Conservation (phyloP, 2,888 invertebrate species). For the Ophonus ardosiacus region DNA sequence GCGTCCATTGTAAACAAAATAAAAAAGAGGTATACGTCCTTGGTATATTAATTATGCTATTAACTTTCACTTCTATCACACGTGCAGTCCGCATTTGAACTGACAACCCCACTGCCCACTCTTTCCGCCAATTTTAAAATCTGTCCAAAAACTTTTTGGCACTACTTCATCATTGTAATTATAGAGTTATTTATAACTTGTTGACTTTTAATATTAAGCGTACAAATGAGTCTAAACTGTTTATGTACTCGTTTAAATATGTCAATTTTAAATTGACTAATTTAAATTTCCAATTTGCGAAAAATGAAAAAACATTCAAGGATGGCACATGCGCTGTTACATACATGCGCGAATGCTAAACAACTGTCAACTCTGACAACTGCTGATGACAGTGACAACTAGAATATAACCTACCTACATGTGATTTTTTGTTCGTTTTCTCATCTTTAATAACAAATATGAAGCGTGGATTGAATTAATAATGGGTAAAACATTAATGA, state of each 20-base stretch:
- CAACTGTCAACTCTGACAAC: slow-evolving; percentile 49
- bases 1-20: slow-evolving; percentile 48
- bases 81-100: slow-evolving; percentile 53
- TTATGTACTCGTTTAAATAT: background rate
- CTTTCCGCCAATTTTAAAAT: slow-evolving; percentile 17
- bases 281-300: slow-evolving; percentile 24
- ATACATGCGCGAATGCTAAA: slow-evolving; percentile 14
- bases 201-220: background rate
- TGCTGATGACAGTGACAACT: slow-evolving; percentile 18
- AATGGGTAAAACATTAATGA: slow-evolving; percentile 17
- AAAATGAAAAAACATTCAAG: slow-evolving; percentile 3
- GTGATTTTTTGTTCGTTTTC: background rate
- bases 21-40: slow-evolving; percentile 45
- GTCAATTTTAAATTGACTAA: background rate
- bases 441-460: background rate
- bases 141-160: slow-evolving; percentile 13
- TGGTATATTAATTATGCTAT: slow-evolving; percentile 54
- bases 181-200: background rate
- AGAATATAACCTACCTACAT: slow-evolving; percentile 40
- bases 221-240: background rate
- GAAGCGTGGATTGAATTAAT: background rate
- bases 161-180: background rate
- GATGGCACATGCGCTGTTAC: slow-evolving; percentile 2
- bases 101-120: background rate
- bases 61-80: slow-evolving; percentile 59